These are phyloP conservation scores for Cyphomyrmex costatus DNA, from an alignment of 1,140 invertebrate genomes.

Conservation along the genomic window DNA sequence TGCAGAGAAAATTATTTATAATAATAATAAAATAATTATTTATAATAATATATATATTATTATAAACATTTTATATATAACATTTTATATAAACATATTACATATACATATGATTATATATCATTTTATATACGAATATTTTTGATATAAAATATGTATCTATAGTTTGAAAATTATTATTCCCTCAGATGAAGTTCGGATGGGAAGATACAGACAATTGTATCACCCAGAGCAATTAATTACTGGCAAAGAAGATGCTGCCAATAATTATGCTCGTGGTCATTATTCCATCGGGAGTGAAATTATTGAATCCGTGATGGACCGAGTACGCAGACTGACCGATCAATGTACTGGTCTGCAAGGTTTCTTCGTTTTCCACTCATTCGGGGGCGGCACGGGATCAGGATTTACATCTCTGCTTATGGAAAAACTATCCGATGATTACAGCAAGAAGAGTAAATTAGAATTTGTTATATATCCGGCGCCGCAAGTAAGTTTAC, in stretches of 20 bases:
- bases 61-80: no score
- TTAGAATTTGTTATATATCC: constrained; percentile 74
- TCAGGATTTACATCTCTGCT: constrained; percentile 73
- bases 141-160: not conserved
- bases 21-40: not conserved
- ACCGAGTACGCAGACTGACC: constrained; percentile 66
- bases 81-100: not conserved
- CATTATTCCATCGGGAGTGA: constrained; percentile 75
- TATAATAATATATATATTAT: no score
- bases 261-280: constrained; percentile 75
- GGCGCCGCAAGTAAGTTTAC: constrained; percentile 67
- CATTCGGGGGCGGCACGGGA: constrained; percentile 73
- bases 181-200: constrained; percentile 66
- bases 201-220: constrained; percentile 65
- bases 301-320: constrained; percentile 72
- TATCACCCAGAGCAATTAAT: constrained; percentile 74
- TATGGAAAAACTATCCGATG: constrained; percentile 71
- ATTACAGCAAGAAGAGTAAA: constrained; percentile 74
- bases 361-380: constrained; percentile 74
- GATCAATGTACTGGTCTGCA: constrained; percentile 73
- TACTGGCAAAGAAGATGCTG: constrained; percentile 74
- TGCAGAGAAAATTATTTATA: not conserved
- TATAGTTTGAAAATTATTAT: not conserved
- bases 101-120: no score
- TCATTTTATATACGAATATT: no score